These are phyloP conservation scores for Drosophila oshimai DNA, from an alignment of 1,140 invertebrate species.

Conservation along the genomic window DNA sequence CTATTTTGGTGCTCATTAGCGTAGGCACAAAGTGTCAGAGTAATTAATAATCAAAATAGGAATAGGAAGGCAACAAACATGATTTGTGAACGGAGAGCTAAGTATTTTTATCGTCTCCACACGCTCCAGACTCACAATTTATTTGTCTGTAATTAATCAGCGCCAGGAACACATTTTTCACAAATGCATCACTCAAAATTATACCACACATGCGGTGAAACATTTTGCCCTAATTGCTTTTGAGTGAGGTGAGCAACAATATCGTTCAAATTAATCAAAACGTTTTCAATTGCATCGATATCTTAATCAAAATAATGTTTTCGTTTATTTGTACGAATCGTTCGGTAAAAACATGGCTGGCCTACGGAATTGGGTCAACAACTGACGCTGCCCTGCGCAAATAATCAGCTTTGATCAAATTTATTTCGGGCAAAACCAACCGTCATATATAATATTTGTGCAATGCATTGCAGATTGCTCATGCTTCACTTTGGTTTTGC, in stretches of 20 bases:
- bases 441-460: constrained; percentile 17
- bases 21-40: constrained; percentile 58
- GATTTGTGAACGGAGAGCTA: constrained; percentile 36
- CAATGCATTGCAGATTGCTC: constrained; percentile 21
- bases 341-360: not conserved
- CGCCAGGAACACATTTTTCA: not conserved
- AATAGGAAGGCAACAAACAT: constrained; percentile 13
- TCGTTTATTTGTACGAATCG: constrained; percentile 31
- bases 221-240: constrained; percentile 28
- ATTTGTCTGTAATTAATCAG: constrained; percentile 69
- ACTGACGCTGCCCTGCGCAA: constrained; percentile 27
- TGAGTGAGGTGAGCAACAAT: constrained; percentile 10
- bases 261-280: constrained; percentile 46
- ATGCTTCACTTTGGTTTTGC: constrained; percentile 16
- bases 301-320: constrained; percentile 42
- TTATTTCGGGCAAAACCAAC: constrained; percentile 38
- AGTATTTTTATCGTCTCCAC: constrained; percentile 65
- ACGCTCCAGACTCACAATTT: constrained; percentile 48
- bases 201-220: not conserved
- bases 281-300: not conserved
- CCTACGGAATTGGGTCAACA: constrained; percentile 34
- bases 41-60: constrained; percentile 62
- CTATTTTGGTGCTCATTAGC: constrained; percentile 74
- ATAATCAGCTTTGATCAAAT: constrained; percentile 69
- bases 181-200: not conserved